Evolutionary conservation across 1,140 invertebrate genomes (phyloP).

Genomic region (Ctenoplectra terminalis): DNA sequence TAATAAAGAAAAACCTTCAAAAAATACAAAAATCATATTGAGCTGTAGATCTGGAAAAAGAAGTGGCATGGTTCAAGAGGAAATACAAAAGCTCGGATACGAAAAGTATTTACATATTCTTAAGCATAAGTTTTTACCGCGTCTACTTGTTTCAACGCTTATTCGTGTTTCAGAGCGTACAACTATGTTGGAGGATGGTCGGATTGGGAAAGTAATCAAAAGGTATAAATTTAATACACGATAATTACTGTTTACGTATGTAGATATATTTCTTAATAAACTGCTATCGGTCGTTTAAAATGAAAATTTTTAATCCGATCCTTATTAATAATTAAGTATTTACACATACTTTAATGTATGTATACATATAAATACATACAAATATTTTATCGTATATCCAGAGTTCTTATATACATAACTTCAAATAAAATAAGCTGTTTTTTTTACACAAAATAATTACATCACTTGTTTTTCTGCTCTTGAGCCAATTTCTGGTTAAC

Average conservation of each 20-base stretch:
- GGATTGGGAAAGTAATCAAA: slow-evolving; percentile 77
- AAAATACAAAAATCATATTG: slow-evolving; percentile 85
- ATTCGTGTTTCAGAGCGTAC: slow-evolving; percentile 72
- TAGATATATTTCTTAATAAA: slow-evolving; percentile 16
- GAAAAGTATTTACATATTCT: slow-evolving; percentile 81
- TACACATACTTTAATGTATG: slow-evolving; percentile 6
- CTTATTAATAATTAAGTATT: slow-evolving; percentile 21
- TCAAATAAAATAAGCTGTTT: background rate
- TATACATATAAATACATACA: slow-evolving; percentile 10
- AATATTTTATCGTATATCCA: slow-evolving; percentile 6
- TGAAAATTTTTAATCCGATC: background rate
- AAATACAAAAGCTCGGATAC: slow-evolving; percentile 84
- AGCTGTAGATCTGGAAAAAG: slow-evolving; percentile 86
- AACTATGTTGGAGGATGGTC: slow-evolving; percentile 79
- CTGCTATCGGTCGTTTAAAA: slow-evolving; percentile 5
- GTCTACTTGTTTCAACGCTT: background rate
- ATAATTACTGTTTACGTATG: background rate
- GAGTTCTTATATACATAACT: background rate
- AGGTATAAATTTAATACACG: slow-evolving; percentile 8
- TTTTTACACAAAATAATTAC: slow-evolving; percentile 3
- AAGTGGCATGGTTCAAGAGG: slow-evolving; percentile 84
- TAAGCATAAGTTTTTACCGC: background rate
- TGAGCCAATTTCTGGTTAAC: slow-evolving; percentile 87
- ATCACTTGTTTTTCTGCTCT: slow-evolving; percentile 81
- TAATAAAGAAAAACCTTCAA: slow-evolving; percentile 82